phyloP scores from a whole-genome alignment of 2,888 invertebrate genomes.

The Lasioglossum vierecki region DNA sequence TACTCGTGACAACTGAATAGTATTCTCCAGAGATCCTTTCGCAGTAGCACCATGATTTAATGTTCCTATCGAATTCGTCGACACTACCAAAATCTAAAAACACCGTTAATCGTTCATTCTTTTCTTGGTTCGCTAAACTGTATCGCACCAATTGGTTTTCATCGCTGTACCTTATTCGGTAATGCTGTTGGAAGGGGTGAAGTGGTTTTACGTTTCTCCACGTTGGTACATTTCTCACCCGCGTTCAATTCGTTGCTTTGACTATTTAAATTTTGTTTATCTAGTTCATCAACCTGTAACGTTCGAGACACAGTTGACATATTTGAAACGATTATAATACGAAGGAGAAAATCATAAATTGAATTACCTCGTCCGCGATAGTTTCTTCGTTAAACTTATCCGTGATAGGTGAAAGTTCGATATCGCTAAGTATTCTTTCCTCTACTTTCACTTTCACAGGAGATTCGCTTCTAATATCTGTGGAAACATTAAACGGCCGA shows the following conservation, averaged over 20 bases:
- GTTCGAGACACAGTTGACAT: background rate
- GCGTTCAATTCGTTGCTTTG: slow-evolving; percentile 49
- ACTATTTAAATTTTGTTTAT: slow-evolving; percentile 40
- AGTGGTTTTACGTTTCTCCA: slow-evolving; percentile 58
- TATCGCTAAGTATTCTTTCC: slow-evolving; percentile 57
- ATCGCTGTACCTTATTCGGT: slow-evolving; percentile 63
- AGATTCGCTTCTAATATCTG: slow-evolving; percentile 64
- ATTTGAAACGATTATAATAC: background rate
- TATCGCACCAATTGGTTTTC: background rate
- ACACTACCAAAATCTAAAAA: slow-evolving; percentile 65
- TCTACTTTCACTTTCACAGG: slow-evolving; percentile 61
- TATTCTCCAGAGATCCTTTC: slow-evolving; percentile 46
- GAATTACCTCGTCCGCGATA: slow-evolving; percentile 46
- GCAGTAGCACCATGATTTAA: slow-evolving; percentile 47
- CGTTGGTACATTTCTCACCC: slow-evolving; percentile 36
- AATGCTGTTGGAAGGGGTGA: slow-evolving; percentile 58
- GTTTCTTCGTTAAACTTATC: slow-evolving; percentile 36
- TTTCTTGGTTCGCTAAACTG: background rate
- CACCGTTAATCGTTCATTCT: slow-evolving; percentile 4
- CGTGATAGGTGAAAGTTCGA: slow-evolving; percentile 40
- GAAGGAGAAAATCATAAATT: background rate
- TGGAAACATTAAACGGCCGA: slow-evolving; percentile 15
- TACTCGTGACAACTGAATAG: slow-evolving; percentile 39
- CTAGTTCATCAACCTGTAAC: slow-evolving; percentile 45
- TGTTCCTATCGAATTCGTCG: slow-evolving; percentile 56